Conservation (phyloP, 2,113 vertebrate genomes). For the Pandion haliaetus region DNA sequence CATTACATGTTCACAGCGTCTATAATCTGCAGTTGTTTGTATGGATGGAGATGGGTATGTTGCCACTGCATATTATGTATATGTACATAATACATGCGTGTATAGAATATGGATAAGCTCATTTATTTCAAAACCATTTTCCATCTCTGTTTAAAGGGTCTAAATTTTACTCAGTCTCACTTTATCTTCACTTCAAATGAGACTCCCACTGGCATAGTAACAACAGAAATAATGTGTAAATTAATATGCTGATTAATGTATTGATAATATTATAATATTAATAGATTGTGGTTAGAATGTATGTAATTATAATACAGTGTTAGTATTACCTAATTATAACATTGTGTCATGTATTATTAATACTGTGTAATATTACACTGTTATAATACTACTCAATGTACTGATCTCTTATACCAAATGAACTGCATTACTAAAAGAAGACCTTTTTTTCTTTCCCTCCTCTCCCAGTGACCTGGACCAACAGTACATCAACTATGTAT, state of each 20-base stretch:
- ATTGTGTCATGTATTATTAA: neutral
- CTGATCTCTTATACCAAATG: neutral
- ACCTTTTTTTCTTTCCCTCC: neutral
- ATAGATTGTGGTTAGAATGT: neutral
- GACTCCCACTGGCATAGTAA: neutral
- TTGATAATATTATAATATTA: neutral
- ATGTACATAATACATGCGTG: neutral
- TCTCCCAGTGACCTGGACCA: slow-evolving; percentile 87
- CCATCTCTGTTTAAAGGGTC: neutral
- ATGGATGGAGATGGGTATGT: neutral
- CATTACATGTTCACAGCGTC: neutral
- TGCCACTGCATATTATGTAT: neutral
- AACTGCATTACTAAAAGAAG: neutral
- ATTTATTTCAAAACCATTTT: neutral
- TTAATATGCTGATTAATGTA: neutral
- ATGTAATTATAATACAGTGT: neutral
- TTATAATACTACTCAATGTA: neutral
- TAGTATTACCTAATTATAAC: neutral
- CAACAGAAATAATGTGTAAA: neutral
- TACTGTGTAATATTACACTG: neutral
- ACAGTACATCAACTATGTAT: slow-evolving; percentile 92
- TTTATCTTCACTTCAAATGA: neutral
- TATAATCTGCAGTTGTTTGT: neutral
- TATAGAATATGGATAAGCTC: neutral
- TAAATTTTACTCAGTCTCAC: neutral